Evolutionary conservation across 2,888 invertebrate species (phyloP), one percentile per base, ranked within the genome.

Genomic region (Tachina fera): DNA sequence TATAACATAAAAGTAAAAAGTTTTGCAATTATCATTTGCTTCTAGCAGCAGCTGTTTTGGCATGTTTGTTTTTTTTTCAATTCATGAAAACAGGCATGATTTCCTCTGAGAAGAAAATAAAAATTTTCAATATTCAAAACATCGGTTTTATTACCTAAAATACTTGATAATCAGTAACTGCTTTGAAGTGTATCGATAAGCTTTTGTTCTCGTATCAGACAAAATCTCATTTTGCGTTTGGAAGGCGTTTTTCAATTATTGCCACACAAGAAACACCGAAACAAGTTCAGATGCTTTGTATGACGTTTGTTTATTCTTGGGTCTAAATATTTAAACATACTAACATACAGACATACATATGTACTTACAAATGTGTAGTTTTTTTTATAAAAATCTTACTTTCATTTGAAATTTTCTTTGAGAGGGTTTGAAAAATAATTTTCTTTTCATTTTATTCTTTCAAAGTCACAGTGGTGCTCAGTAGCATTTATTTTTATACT

Each of bases 191-290:
- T 58, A 14, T 58, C 14, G 1, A 31, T 11, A 13, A 31, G n/a
- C 14, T 16, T 14, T 2, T n/a, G 1, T n/a, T 8, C n/a, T n/a
- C 8, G 13, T 13, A 19, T n/a, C n/a, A 41, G 13, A 16, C 19
- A 63, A 39, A 22, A 6, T 51, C 14, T 31, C 9, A 45, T 1
- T 22, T 41, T 41, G 45, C 39, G 5, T 65, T 67, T 81, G n/a
- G 61, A 70, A 84, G 81, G 68, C 76, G 71, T 80, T 80, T 77
- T 72, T 11, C 31, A 75, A 49, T 76, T 72, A 80, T 63, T 77
- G 49, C 31, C n/a, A 1, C 39, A 72, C 47, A 71, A 13, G 39
- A 49, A 56, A 39, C 45, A 31, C 16, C 13, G 11, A n/a, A 65
- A 31, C n/a, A n/a, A 8, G 13, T 13, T 49, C 19, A 74, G 47